These are phyloP conservation scores for Sebastes itinus DNA, from an alignment of 2,797 vertebrate genomes.

Conservation along the genomic window DNA sequence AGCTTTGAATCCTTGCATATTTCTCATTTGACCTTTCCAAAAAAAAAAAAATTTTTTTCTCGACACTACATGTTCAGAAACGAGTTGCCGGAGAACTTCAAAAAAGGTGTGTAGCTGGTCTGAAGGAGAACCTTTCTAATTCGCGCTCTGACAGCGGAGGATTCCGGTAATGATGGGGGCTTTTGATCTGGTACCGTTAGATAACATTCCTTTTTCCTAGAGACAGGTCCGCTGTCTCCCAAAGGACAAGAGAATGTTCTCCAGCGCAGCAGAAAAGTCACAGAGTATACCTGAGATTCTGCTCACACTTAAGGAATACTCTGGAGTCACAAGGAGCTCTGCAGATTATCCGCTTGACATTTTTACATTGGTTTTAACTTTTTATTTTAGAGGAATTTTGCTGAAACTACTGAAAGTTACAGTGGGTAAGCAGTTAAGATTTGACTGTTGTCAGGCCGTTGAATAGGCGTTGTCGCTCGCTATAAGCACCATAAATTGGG, in stretches of 20 bases:
- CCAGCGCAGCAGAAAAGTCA: conserved; percentile 31
- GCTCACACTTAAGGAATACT: conserved; percentile 30
- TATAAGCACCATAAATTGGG: fast-evolving
- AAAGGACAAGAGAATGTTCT: conserved; percentile 51
- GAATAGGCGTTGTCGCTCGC: background rate
- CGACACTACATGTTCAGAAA: conserved; percentile 46
- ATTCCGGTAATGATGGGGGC: conserved; percentile 67
- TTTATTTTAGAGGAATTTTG: conserved; percentile 2
- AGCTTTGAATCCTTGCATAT: conserved; percentile 56
- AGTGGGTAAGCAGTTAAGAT: background rate
- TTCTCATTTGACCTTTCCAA: conserved; percentile 67
- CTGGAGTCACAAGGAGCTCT: conserved; percentile 14
- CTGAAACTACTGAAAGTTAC: conserved; percentile 11
- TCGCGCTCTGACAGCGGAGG: conserved; percentile 49
- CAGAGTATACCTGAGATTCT: conserved; percentile 16
- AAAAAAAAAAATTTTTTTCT: conserved; percentile 24
- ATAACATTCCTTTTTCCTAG: conserved; percentile 67
- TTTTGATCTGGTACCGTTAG: conserved; percentile 75
- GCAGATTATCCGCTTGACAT: conserved; percentile 16
- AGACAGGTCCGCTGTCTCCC: conserved; percentile 64
- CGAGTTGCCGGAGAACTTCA: conserved; percentile 55
- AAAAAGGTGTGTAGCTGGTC: conserved; percentile 48
- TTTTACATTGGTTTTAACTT: conserved; percentile 25
- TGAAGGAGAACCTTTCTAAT: conserved; percentile 64
- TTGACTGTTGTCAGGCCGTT: background rate